phyloP scores from a whole-genome alignment of 2,888 invertebrate species.

The Falcaria lacertinaria region DNA sequence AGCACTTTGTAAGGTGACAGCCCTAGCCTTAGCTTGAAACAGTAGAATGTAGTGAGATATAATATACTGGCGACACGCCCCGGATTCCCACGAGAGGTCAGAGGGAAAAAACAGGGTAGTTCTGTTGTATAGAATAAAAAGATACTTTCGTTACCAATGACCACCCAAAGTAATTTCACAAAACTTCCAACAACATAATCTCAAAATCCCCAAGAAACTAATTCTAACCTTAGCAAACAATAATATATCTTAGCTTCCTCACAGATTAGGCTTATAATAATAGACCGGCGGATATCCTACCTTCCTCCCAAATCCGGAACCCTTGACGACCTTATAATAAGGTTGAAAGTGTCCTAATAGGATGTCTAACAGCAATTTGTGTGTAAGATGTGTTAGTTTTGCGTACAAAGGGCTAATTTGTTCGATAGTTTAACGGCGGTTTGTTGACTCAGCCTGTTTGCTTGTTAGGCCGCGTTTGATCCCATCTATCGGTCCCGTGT shows the following conservation, averaged over 20 bases:
- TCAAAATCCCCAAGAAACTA: conserved; percentile 9
- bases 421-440: conserved; percentile 32
- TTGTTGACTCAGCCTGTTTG: conserved; percentile 40
- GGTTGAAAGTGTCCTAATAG: background rate
- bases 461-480: conserved; percentile 1
- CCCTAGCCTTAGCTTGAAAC: background rate
- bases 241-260: conserved; percentile 35
- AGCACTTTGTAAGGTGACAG: conserved; percentile 1
- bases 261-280: conserved; percentile 40
- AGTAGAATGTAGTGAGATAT: too few species aligned
- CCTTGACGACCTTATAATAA: background rate
- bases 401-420: conserved; percentile 45
- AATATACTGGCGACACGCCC: too few species aligned
- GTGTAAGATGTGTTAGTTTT: conserved; percentile 37
- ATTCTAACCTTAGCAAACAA: conserved; percentile 13
- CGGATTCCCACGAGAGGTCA: too few species aligned
- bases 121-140: too few species aligned
- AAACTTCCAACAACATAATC: background rate
- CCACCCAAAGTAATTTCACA: background rate
- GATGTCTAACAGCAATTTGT: conserved; percentile 5
- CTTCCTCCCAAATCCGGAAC: background rate
- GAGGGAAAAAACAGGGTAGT: too few species aligned
- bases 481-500: background rate
- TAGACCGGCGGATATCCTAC: conserved; percentile 30
- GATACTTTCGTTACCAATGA: too few species aligned